Evolutionary conservation across 2,888 invertebrate species (phyloP), one percentile per base, ranked within the genome.

Genomic region (Cylloceria caligata): DNA sequence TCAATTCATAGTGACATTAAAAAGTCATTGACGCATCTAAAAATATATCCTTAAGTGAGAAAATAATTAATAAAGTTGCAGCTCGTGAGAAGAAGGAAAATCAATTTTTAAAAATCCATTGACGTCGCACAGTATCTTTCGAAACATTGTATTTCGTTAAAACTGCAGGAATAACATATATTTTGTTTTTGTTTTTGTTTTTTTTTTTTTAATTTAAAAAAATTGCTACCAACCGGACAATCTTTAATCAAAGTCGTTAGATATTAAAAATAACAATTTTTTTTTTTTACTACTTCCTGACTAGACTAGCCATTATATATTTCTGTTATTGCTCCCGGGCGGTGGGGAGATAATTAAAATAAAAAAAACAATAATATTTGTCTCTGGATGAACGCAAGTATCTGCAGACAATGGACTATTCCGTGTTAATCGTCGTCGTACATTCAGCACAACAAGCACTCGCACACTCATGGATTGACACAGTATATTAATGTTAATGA

Each of bases 391-490:
- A 49, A 11, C 49, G 49, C 49, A 49, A 49, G 21, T 47, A 1
- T 49, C 7, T 19, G 16, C 7, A 19, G 21, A 6, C 1, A 49
- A 24, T 24, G 52, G 24, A 13, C 13, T 42, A 24, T 52, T 52
- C 11, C 24, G 11, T 24, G 52, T 11, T 21, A 24, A 24, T 52
- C 3, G 11, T 52, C 24, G 52, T 9, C 24, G 24, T 11, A 57
- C 30, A 16, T 30, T 57, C 55, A 21, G 49, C 21, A 9, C 49
- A 21, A n/a, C 55, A 21, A 24, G 19, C 71, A 49, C 72, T 49
- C 64, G 19, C 45, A 39, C 69, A 39, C 69, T 79, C 81, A 72
- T 80, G 83, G 80, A 80, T 81, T 72, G 77, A 83, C 81, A 78
- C 80, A 79, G 75, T 80, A 75, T 84, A 30, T 73, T 74, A 42